Base-by-base conservation (phyloP, 2,113 vertebrate genomes). In the Mormyrus iriodes region DNA sequence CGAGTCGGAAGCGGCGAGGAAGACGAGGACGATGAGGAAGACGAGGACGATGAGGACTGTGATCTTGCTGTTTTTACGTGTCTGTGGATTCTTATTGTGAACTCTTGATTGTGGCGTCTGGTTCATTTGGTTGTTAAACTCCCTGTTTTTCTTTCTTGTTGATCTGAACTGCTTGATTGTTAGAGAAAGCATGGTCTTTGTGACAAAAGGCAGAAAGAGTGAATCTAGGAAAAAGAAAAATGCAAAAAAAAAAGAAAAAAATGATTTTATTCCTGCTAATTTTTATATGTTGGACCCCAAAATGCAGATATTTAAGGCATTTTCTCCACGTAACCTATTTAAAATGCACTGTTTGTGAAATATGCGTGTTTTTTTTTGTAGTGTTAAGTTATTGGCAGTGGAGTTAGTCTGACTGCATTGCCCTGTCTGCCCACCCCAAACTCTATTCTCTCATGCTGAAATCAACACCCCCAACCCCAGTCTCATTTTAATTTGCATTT, bases 271-370 rank as follows among this genome's bases (percentile, higher is more conserved):
- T 94, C 93, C 84, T 91, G 35, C 89, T 92, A 58, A 93, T 93
- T 94, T 91, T 95, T 95, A 95, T 95, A 95, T 96, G 94, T 95
- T 95, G 94, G 92, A 93, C 94, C 94, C 93, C 89, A 92, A 93
- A 95, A 94, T 94, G 93, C 94, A 95, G 94, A 95, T 95, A 95
- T 96, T 96, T 96, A 96, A 96, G 94, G 94, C 95, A 87, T 87
- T 93, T 95, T 95, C 94, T 95, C 94, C 94, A 95, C 92, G 93
- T 95, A 94, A 95, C 94, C 94, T 96, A 95, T 96, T 95, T 96
- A 96, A 95, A 93, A 96, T 96, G 93, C 95, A 96, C 94, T 95
- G 95, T 95, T 93, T 93, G 95, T 96, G 93, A 94, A 95, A 94
- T 94, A 17, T 84, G 35, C 39, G 93, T 94, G 93, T 95, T 95